These are phyloP conservation scores for Nothoprocta pentlandii DNA, from an alignment of 2,113 vertebrate genomes.

Conservation along the genomic window DNA sequence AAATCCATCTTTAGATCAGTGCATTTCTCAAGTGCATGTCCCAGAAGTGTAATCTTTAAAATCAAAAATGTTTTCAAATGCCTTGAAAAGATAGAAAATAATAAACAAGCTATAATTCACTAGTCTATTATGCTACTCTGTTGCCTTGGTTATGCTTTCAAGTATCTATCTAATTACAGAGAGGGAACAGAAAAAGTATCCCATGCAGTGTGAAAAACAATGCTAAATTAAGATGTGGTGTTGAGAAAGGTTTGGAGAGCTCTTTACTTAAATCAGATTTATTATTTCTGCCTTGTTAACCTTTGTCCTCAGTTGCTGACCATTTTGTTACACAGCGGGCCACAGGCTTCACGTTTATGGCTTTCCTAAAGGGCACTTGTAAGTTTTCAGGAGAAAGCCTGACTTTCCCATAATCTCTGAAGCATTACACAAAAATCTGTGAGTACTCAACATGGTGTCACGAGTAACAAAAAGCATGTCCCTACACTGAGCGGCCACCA, in stretches of 20 bases:
- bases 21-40: not conserved
- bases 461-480: not conserved
- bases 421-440: not conserved
- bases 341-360: not conserved
- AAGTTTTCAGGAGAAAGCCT: not conserved
- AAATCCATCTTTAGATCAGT: not conserved
- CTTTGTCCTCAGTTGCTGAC: constrained; percentile 3
- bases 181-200: not conserved
- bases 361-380: constrained; percentile 14
- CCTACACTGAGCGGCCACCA: not conserved
- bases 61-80: not conserved
- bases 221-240: constrained; percentile 17
- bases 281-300: constrained; percentile 29
- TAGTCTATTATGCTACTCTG: not conserved
- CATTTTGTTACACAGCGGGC: not conserved
- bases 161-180: not conserved
- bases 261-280: constrained; percentile 33
- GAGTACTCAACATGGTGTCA: not conserved
- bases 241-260: not conserved
- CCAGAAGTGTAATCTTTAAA: not conserved
- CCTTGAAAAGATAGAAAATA: not conserved
- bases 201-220: not conserved
- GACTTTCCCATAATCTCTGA: not conserved
- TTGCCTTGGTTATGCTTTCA: constrained; percentile 7
- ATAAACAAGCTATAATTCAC: not conserved